These are phyloP conservation scores for Alces alces DNA, from an alignment of 2,113 vertebrate genomes.

Conservation along the genomic window DNA sequence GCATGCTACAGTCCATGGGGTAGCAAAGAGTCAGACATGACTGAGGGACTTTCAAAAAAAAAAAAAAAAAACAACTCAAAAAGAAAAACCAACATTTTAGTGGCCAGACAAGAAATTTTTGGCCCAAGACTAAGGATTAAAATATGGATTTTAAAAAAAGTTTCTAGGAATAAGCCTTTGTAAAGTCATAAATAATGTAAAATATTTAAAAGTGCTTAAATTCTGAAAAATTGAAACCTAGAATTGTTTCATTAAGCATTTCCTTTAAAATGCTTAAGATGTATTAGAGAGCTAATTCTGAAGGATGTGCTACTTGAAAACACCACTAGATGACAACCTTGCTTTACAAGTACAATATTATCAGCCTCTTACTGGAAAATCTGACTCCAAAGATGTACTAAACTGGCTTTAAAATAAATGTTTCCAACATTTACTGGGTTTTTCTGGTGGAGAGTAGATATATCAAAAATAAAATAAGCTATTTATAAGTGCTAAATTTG, in stretches of 20 bases:
- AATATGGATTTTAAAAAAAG: not conserved
- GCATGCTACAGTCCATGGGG: not conserved
- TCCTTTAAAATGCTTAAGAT: constrained; percentile 11
- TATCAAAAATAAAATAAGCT: constrained; percentile 13
- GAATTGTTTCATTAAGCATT: constrained; percentile 5
- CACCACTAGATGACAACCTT: constrained; percentile 68
- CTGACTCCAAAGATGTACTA: not conserved
- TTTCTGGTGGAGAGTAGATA: not conserved
- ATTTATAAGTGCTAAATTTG: not conserved
- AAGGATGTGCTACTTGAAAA: constrained; percentile 30
- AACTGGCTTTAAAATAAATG: constrained; percentile 16
- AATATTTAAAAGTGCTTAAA: constrained; percentile 1
- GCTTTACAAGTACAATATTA: constrained; percentile 56
- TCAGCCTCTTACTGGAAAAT: not conserved
- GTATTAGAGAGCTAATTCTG: not conserved
- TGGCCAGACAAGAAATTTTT: not conserved
- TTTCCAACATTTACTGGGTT: not conserved
- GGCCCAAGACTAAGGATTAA: not conserved
- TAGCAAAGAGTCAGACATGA: not conserved
- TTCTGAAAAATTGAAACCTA: constrained; percentile 2
- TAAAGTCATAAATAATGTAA: not conserved
- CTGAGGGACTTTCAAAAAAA: not conserved
- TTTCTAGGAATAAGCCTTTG: not conserved
- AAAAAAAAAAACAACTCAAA: not conserved
- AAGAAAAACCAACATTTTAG: not conserved